Percentiles rank a stretch among this genome's conserved stretches.
Evolutionary conservation across 2,888 invertebrate species (phyloP).

Genomic region (Abrostola triplasia): DNA sequence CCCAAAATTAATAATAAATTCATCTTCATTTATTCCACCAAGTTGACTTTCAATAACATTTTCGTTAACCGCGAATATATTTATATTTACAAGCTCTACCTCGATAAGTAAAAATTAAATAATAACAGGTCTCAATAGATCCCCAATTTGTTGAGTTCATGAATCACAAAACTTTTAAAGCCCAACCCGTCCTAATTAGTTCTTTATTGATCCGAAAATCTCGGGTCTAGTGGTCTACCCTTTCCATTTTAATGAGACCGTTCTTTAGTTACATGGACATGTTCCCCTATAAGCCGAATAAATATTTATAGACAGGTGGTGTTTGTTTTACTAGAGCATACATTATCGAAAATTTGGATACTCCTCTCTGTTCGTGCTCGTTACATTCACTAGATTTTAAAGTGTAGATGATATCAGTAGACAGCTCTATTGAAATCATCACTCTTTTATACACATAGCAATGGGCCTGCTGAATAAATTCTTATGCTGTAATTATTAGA

Average conservation of each 20-base stretch:
- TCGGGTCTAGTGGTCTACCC: conserved; percentile 39
- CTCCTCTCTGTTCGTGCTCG: neutral
- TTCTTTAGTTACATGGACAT: conserved; percentile 48
- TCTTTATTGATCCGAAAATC: conserved; percentile 45
- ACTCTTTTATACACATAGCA: too few relatives aligned
- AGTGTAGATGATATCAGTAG: neutral
- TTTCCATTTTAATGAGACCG: conserved; percentile 53
- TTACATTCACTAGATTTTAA: too few relatives aligned
- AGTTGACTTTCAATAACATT: conserved; percentile 2
- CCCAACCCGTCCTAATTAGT: conserved; percentile 38
- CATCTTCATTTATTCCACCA: conserved; percentile 17
- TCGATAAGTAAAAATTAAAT: conserved; percentile 32
- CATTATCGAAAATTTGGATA: conserved; percentile 22
- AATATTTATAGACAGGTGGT: conserved; percentile 40
- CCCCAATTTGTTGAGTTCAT: conserved; percentile 41
- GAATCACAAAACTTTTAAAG: conserved; percentile 46
- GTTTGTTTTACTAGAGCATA: conserved; percentile 39
- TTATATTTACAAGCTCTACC: conserved; percentile 20
- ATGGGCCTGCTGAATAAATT: too few relatives aligned
- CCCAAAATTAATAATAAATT: conserved; percentile 1
- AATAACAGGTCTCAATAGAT: conserved; percentile 33
- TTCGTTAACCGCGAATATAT: conserved; percentile 9
- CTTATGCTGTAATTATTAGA: too few relatives aligned
- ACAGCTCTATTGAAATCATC: neutral
- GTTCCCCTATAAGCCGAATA: conserved; percentile 42